These are phyloP conservation scores for Scylla paramamosain DNA, from an alignment of 1,140 invertebrate species.

Conservation along the genomic window DNA sequence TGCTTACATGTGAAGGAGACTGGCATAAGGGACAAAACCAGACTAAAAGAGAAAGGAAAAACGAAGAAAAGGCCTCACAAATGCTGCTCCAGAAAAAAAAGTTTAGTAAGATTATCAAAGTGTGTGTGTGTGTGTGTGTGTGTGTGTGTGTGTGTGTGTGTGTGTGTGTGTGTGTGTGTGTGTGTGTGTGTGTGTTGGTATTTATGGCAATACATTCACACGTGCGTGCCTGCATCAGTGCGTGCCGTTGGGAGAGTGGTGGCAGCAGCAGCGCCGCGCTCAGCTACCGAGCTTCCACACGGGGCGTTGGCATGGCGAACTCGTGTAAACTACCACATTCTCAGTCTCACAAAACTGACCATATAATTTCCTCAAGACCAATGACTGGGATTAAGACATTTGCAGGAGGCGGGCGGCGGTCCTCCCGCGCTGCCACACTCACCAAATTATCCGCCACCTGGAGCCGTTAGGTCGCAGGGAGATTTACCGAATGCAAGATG, in stretches of 20 bases:
- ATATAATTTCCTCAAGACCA: constrained; percentile 44
- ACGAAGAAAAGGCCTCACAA: too few relatives aligned
- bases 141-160: constrained; percentile 18
- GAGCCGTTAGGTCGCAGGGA: neutral
- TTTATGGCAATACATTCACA: neutral
- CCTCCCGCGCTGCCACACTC: neutral
- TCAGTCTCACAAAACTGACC: neutral
- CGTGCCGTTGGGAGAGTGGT: neutral
- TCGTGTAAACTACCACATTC: constrained; percentile 1
- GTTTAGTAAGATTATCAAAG: too few relatives aligned
- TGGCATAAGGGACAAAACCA: too few relatives aligned
- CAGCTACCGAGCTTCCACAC: neutral
- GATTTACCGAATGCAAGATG: constrained; percentile 33
- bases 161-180: constrained; percentile 27
- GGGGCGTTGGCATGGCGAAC: neutral
- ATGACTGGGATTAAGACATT: constrained; percentile 46
- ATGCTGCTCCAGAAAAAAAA: too few relatives aligned
- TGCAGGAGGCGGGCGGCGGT: neutral
- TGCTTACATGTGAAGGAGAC: too few relatives aligned
- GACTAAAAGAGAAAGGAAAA: too few relatives aligned
- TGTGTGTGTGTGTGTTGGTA: constrained; percentile 17
- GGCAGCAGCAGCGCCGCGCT: neutral
- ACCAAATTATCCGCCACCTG: neutral
- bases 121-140: constrained; percentile 38
- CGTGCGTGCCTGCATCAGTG: neutral